Base-by-base conservation (phyloP, 2,797 vertebrate genomes). In the Tympanoctomys barrerae region DNA sequence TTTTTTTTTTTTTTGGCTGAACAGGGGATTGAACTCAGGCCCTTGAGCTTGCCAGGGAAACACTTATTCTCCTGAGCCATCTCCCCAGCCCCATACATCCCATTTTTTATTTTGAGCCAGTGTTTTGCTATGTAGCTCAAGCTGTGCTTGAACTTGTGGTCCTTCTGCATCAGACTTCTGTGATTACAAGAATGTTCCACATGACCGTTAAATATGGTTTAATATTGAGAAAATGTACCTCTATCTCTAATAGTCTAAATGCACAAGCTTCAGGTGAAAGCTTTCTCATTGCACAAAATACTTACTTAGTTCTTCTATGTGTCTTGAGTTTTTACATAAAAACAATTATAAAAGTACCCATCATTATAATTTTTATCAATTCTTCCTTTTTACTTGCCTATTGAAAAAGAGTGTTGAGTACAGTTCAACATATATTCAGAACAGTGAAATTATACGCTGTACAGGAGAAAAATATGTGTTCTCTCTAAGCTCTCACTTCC, bases 341-440 rank as follows among this genome's bases (percentile, higher is more conserved):
- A 81, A 81, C 77, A 59, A 86, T 88, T 81, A 88, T 28, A 79
- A 95, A 87, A 11, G 1, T 42, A 90, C 5, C 75, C 7, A n/a
- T 14, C 57, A 6, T n/a, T 68, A 39, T 57, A 85, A 57, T 75
- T 62, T 66, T 24, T 31, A 84, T 66, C 24, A 78, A 13, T 73
- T 85, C 24, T n/a, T 87, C 13, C 31, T 33, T 54, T 14, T 92
- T 81, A 18, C 88, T 87, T 88, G 75, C 26, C 24, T 94, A 68
- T 62, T 66, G 21, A 89, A 89, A 87, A 84, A 52, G 22, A 33
- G 1, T 84, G 9, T 78, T n/a, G 11, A 42, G 1, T 24, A 11
- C 31, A 54, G 16, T 79, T 87, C 52, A 95, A 39, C 28, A 36
- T 26, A 92, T 39, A 90, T 39, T n/a, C 12, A 90, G n/a, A 94